A percentile compares a stretch with the other conserved stretches of the same genome.
Conservation (phyloP, 2,113 vertebrate species). For the Oreochromis aureus region DNA sequence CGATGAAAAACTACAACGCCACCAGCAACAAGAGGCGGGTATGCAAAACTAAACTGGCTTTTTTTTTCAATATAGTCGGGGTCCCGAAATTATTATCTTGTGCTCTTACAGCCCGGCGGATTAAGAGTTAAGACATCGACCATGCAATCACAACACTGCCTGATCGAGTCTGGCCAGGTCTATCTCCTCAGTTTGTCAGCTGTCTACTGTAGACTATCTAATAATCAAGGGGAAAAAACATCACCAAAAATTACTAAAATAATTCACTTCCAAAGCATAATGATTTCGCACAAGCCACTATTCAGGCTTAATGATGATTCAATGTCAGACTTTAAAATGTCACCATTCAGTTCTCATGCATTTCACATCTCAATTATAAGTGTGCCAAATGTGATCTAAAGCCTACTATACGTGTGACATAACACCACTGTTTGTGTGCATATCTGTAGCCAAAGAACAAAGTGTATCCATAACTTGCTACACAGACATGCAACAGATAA, state of each 20-base stretch:
- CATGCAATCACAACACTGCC: conserved; percentile 19
- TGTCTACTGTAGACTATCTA: not conserved
- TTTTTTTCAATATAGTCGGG: not conserved
- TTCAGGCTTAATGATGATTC: conserved; percentile 5
- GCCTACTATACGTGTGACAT: not conserved
- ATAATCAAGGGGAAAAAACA: not conserved
- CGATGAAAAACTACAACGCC: not conserved
- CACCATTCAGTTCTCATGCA: not conserved
- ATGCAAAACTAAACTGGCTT: not conserved
- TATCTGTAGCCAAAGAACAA: not conserved
- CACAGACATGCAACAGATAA: not conserved
- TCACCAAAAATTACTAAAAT: not conserved
- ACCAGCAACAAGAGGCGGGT: not conserved
- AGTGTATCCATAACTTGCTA: not conserved
- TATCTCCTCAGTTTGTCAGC: conserved; percentile 22
- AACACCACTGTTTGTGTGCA: not conserved
- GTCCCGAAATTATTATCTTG: not conserved
- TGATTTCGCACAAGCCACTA: not conserved
- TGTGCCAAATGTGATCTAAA: conserved; percentile 18
- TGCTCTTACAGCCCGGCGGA: not conserved
- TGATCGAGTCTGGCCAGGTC: not conserved
- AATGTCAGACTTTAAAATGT: conserved; percentile 40
- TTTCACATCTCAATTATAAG: not conserved
- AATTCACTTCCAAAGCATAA: not conserved
- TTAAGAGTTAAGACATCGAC: not conserved